phyloP scores from a whole-genome alignment of 2,888 invertebrate genomes.

The Leptinotarsa peninsularis region DNA sequence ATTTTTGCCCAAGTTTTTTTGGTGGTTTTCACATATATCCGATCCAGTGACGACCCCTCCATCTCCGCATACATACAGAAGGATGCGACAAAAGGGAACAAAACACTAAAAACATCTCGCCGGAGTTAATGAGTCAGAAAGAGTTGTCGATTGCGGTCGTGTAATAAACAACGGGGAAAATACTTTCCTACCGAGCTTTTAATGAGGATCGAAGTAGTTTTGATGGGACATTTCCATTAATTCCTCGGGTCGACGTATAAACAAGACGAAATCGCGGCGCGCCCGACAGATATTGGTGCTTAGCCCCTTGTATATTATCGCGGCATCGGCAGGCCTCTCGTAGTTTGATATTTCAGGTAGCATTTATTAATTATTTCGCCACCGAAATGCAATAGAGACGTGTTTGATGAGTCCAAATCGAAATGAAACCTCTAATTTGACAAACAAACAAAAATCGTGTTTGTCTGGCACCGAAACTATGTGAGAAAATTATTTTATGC shows the following conservation, averaged over 20 bases:
- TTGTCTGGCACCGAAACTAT: not conserved
- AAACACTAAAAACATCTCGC: constrained; percentile 51
- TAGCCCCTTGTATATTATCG: constrained; percentile 63
- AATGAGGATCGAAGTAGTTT: constrained; percentile 74
- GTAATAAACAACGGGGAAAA: constrained; percentile 31
- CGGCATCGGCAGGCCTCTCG: constrained; percentile 50
- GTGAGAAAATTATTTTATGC: too few species aligned
- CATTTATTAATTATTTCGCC: constrained; percentile 38
- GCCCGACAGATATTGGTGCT: constrained; percentile 62
- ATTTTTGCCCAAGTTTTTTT: too few species aligned
- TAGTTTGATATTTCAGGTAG: constrained; percentile 26
- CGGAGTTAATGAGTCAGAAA: constrained; percentile 50
- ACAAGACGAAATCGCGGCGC: constrained; percentile 57
- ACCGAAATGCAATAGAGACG: constrained; percentile 26
- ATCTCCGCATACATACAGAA: constrained; percentile 8
- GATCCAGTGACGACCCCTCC: too few species aligned
- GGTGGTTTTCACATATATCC: too few species aligned
- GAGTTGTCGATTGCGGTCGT: constrained; percentile 31
- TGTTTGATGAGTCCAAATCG: not conserved
- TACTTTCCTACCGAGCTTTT: constrained; percentile 65
- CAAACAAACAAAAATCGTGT: not conserved
- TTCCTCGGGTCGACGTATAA: constrained; percentile 63
- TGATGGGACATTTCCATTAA: constrained; percentile 75
- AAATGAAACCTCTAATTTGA: not conserved
- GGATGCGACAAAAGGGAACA: constrained; percentile 48